Evolutionary conservation across 2,113 vertebrate genomes (phyloP).

Genomic region (Sinocyclocheilus rhinocerous): DNA sequence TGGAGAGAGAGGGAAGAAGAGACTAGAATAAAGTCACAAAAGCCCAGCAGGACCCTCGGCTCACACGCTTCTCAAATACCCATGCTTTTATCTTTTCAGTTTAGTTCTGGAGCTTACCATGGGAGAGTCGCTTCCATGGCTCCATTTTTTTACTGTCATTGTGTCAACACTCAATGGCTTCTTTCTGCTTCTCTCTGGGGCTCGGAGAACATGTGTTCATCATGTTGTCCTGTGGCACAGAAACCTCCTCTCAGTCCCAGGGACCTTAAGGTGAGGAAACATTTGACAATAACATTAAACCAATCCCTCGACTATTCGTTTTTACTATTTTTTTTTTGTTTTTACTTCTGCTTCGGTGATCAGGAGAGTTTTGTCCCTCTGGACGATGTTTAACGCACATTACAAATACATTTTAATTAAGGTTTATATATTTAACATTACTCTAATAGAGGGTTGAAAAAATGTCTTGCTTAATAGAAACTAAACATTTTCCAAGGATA

Average conservation of each 20-base stretch:
- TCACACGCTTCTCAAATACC: too few species aligned
- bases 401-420: too few species aligned
- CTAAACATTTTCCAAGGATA: too few species aligned
- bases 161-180: background rate
- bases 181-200: background rate
- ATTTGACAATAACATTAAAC: background rate
- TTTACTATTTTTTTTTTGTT: background rate
- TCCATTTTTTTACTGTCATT: too few species aligned
- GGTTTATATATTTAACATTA: too few species aligned
- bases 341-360: background rate
- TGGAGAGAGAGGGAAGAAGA: background rate
- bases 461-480: too few species aligned
- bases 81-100: too few species aligned
- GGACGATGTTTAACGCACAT: too few species aligned
- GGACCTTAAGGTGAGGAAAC: background rate
- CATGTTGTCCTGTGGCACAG: background rate
- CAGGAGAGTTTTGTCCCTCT: background rate
- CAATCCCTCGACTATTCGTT: background rate
- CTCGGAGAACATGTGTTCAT: background rate
- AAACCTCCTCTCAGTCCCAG: background rate
- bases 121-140: too few species aligned
- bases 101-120: too few species aligned
- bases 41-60: too few species aligned
- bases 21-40: constrained; percentile 13
- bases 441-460: too few species aligned